Conservation (phyloP, 1,140 invertebrate genomes). For the Calycopis cecrops region DNA sequence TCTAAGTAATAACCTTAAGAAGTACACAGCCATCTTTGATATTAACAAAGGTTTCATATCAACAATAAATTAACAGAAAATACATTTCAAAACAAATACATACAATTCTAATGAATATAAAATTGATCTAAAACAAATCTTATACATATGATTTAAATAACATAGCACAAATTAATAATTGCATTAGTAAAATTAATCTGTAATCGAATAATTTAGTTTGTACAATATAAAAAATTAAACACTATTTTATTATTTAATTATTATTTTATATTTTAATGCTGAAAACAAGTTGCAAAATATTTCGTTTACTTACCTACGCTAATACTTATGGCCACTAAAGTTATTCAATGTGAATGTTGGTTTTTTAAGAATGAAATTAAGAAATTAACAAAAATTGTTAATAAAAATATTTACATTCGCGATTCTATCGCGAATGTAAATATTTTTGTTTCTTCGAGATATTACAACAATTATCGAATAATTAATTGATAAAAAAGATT, state of each 20-base stretch:
- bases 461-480: background rate
- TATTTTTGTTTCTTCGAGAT: background rate
- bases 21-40: constrained; percentile 68
- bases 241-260: no score
- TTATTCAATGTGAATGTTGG: background rate
- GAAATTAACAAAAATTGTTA: background rate
- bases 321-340: background rate
- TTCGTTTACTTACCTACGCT: background rate
- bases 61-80: constrained; percentile 1
- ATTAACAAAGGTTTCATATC: constrained; percentile 22
- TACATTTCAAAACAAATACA: background rate
- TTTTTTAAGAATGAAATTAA: background rate
- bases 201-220: background rate
- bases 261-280: background rate
- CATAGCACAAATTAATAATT: background rate
- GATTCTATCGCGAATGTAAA: no score
- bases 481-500: background rate
- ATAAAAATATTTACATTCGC: background rate
- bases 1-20: constrained; percentile 30
- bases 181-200: background rate
- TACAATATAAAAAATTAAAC: background rate
- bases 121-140: background rate
- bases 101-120: background rate
- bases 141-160: background rate
- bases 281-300: no score